Base-by-base conservation (phyloP, 2,888 invertebrate species). In the Rhingia campestris region DNA sequence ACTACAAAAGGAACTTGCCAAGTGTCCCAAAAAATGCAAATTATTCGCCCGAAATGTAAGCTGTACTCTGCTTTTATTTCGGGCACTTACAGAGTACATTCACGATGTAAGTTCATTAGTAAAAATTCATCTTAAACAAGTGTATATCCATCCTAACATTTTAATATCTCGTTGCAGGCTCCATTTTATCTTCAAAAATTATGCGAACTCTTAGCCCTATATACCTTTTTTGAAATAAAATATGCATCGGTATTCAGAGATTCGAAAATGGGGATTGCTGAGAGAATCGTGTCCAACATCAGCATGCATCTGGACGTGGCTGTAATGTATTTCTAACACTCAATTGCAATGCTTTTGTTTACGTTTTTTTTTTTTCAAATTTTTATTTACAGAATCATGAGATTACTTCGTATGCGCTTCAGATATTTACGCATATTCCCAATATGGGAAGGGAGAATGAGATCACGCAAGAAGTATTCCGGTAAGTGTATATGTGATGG, bases 281-380 rank as follows among this genome's bases (percentile, higher is more conserved):
- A 84, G 43, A 56, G 80, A 32, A 80, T 84, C 6, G 32, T 84
- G 2, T n/a, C 53, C 9, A 82, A 73, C 12, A 73, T 82, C 3
- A 35, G 58, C 10, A n/a, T 79, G 2, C 79, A 77, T 45, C 33
- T 79, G 0, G 49, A 79, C 39, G 81, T 76, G 14, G 4, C 6
- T 32, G 14, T 41, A 30, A 6, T 32, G 9, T 14, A 14, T 30
- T 39, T 45, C 10, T n/a, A 6, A 4, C 9, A 9, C 14, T 22
- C 22, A 22, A 1, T 22, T 2, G 1, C 22, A 22, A 22, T 22
- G 22, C 22, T 22, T 43, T 54, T 32, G 3, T 10, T 30, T 7
- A 12, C 22, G 6, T 35, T 39, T 45, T 56, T 22, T 12, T 54
- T 12, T 6, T 10, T 37, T 7, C 0, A 12, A 43, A 6, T 0